These are phyloP conservation scores for Macrocentrus cingulum DNA, from an alignment of 1,140 invertebrate genomes.

Conservation along the genomic window DNA sequence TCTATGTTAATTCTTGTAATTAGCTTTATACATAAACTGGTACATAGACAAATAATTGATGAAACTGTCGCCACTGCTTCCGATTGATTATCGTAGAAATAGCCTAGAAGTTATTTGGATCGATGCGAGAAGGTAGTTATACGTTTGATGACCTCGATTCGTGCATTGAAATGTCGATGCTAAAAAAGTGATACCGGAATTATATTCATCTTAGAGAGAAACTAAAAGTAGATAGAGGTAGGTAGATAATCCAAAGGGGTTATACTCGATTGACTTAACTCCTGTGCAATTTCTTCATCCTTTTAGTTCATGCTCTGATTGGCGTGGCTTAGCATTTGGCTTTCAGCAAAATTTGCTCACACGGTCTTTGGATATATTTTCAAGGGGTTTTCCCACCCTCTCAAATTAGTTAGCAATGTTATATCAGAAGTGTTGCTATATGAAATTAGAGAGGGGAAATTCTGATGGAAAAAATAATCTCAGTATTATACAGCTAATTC, in stretches of 20 bases:
- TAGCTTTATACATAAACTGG: background rate
- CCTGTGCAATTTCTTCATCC: background rate
- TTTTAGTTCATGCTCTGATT: slow-evolving; percentile 9
- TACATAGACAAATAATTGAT: background rate
- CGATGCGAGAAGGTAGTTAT: background rate
- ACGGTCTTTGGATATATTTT: background rate
- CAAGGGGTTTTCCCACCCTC: slow-evolving; percentile 1
- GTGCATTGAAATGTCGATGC: slow-evolving; percentile 3
- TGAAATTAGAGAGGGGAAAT: too few species aligned
- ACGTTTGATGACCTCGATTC: slow-evolving; percentile 13
- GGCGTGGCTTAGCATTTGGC: background rate
- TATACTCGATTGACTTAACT: slow-evolving; percentile 3
- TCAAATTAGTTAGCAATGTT: too few species aligned
- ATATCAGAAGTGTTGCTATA: too few species aligned
- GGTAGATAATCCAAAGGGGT: too few species aligned
- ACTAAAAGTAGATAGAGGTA: too few species aligned
- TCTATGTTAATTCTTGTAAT: background rate
- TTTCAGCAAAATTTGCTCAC: background rate
- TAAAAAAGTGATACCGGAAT: background rate
- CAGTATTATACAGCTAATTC: too few species aligned
- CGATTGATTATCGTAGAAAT: background rate
- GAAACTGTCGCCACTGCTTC: background rate
- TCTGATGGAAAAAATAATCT: too few species aligned
- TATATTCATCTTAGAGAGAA: background rate
- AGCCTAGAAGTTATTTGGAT: slow-evolving; percentile 2